Conservation (phyloP, 2,113 vertebrate species). For the Neolamprologus toae region DNA sequence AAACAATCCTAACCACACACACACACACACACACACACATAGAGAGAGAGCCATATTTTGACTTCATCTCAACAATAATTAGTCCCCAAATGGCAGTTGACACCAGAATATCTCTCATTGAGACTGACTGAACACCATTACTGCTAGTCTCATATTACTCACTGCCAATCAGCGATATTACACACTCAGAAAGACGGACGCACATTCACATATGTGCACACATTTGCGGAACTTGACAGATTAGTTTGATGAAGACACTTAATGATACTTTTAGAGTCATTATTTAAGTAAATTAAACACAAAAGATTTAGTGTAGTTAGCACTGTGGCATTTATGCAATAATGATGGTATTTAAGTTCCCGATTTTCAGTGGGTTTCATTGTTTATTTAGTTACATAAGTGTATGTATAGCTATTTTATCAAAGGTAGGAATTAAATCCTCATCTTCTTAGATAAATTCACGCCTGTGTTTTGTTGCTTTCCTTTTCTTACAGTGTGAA, state of each 20-base stretch:
- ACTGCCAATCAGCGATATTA: conserved; percentile 8
- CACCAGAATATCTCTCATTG: conserved; percentile 49
- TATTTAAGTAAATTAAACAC: background rate
- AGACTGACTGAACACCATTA: conserved; percentile 44
- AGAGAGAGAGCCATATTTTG: conserved; percentile 33
- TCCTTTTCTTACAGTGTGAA: background rate
- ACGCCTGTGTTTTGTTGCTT: background rate
- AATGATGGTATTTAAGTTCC: background rate
- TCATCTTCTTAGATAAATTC: background rate
- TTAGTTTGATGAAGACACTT: conserved; percentile 2
- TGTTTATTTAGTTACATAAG: background rate
- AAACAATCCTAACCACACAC: conserved; percentile 49
- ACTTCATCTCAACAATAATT: conserved; percentile 56
- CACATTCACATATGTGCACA: background rate
- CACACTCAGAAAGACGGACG: background rate
- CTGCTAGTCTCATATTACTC: conserved; percentile 34
- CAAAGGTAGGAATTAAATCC: background rate
- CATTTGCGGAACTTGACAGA: background rate
- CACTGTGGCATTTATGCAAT: background rate
- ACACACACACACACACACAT: background rate
- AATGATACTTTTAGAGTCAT: background rate
- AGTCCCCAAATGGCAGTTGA: conserved; percentile 54
- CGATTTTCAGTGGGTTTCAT: background rate
- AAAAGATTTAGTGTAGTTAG: background rate
- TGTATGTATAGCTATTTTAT: background rate